Evolutionary conservation across 1,140 invertebrate species (phyloP).

Genomic region (Bradynema listronoti): DNA sequence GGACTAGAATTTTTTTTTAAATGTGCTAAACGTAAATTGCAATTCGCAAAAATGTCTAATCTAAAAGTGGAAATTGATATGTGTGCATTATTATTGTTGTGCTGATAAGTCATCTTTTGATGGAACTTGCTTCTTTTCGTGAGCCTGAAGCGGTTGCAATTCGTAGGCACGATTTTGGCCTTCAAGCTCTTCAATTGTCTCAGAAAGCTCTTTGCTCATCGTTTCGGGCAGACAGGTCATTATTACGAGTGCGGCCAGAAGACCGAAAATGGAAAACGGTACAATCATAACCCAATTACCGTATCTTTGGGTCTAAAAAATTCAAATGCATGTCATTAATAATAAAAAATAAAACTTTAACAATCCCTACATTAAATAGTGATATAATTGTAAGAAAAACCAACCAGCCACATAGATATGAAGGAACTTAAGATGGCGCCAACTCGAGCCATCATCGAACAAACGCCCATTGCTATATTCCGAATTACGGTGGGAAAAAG

Average conservation of each 20-base stretch:
- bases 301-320: too few species aligned
- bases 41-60: too few species aligned
- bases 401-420: conserved; percentile 58
- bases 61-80: too few species aligned
- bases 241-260: conserved; percentile 47
- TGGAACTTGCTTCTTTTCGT: not conserved
- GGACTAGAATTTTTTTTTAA: too few species aligned
- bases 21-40: too few species aligned
- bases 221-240: conserved; percentile 52
- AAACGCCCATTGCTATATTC: conserved; percentile 61
- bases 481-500: conserved; percentile 61
- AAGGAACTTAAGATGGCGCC: conserved; percentile 61
- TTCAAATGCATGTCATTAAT: too few species aligned
- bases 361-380: too few species aligned
- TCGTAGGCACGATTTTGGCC: conserved; percentile 24
- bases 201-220: conserved; percentile 44
- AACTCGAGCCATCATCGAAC: conserved; percentile 61
- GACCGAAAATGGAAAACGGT: conserved; percentile 44
- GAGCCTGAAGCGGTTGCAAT: conserved; percentile 24
- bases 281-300: conserved; percentile 44
- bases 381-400: too few species aligned
- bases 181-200: conserved; percentile 54
- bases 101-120: too few species aligned
- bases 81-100: too few species aligned
- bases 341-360: too few species aligned